These are phyloP conservation scores for Amaurobius ferox DNA, from an alignment of 2,888 invertebrate genomes.

Conservation along the genomic window DNA sequence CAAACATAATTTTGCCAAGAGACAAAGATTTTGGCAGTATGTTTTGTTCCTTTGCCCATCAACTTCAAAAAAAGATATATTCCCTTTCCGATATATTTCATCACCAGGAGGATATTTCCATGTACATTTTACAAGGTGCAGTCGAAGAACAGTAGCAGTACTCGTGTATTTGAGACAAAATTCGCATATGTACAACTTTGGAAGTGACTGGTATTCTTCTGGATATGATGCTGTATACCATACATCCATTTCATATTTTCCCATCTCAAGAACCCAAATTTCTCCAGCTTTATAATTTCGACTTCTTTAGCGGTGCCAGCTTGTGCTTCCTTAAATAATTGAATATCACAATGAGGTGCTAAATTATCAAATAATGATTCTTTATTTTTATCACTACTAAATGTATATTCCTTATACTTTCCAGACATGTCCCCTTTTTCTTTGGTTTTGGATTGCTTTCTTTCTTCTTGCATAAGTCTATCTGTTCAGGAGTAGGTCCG, in stretches of 20 bases:
- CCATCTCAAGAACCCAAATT: slow-evolving; percentile 93
- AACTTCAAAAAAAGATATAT: slow-evolving; percentile 96
- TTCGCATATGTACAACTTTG: slow-evolving; percentile 96
- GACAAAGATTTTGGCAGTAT: slow-evolving; percentile 98
- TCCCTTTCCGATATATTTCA: slow-evolving; percentile 91
- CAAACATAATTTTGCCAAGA: slow-evolving; percentile 97
- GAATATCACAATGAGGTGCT: slow-evolving; percentile 88
- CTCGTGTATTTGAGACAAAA: slow-evolving; percentile 96
- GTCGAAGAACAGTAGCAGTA: slow-evolving; percentile 87
- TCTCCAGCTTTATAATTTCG: slow-evolving; percentile 77
- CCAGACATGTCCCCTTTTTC: slow-evolving; percentile 28
- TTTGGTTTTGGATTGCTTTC: slow-evolving; percentile 46
- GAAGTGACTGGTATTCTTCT: slow-evolving; percentile 92
- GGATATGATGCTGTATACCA: slow-evolving; percentile 98
- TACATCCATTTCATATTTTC: slow-evolving; percentile 96
- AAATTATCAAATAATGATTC: slow-evolving; percentile 72
- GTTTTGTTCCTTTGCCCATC: slow-evolving; percentile 93
- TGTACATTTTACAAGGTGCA: slow-evolving; percentile 94
- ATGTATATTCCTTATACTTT: slow-evolving; percentile 34
- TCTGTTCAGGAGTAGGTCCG: slow-evolving; percentile 82
- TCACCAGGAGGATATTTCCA: slow-evolving; percentile 98
- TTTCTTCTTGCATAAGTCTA: slow-evolving; percentile 80
- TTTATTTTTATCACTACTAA: slow-evolving; percentile 57
- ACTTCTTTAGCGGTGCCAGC: slow-evolving; percentile 92
- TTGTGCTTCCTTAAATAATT: slow-evolving; percentile 93